Evolutionary conservation across 2,797 vertebrate genomes (phyloP), one percentile per base, ranked within the genome.

Genomic region (Leptoclinus maculatus): DNA sequence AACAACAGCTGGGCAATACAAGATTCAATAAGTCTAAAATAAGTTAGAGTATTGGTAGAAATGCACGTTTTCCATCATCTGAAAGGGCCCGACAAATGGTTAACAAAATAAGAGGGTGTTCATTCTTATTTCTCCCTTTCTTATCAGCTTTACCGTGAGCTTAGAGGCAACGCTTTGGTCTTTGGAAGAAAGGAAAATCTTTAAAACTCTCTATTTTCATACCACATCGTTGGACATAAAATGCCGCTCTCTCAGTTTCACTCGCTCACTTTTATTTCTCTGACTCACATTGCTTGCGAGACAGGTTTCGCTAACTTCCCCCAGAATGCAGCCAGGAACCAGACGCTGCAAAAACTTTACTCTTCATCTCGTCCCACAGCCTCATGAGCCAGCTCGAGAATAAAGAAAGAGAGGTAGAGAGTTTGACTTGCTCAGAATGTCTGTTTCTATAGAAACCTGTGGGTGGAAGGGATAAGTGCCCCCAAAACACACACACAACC

Each of bases 381-480:
- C 80, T 85, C 38, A 23, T 78, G 76, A 76, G 81, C 67, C 9
- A 36, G 41, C 60, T 70, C 65, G 29, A 38, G 85, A 75, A 83
- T 64, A 74, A 53, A 60, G 74, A 36, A 65, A 68, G 76, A 86
- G 54, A 45, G 62, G 54, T 1, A 62, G 32, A 34, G 32, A 7
- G 59, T 76, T 71, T 64, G 73, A 82, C 76, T 80, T 59, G 70
- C 59, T 86, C 78, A 80, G 89, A 49, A 45, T 76, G 29, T 87
- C 85, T 78, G 89, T 94, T 94, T 87, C 93, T 85, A 91, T 91
- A 88, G 91, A 88, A 93, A 93, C 88, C 72, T 83, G 67, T 54
- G 72, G 84, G 62, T 68, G 65, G 75, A 70, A 21, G 59, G 66
- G 71, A 34, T 25, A 73, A 41, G 17, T 11, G 49, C 63, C 79